Base-by-base conservation (phyloP, 2,888 invertebrate genomes). In the Meghimatium bilineatum region DNA sequence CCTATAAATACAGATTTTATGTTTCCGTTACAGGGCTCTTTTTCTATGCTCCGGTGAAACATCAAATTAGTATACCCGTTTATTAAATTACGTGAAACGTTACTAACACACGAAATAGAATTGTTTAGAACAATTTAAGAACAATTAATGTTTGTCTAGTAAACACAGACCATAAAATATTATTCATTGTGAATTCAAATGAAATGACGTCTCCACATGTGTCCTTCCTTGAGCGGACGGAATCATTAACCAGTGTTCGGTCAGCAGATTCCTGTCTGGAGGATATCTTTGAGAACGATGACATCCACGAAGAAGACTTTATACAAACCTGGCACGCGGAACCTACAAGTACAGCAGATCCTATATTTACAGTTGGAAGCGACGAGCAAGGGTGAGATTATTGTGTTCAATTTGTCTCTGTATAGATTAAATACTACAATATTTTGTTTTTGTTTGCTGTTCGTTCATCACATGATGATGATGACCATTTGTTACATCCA, bases 231-330 rank as follows among this genome's bases (percentile, higher is more conserved):
- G 78, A 38, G n/a, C 63, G 78, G 23, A 17, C 56, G 6, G 78
- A 60, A 20, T 78, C 78, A 10, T 3, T 78, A 14, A 12, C 29
- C n/a, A 78, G 78, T 44, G 8, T 63, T 26, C 63, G 26, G 56
- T 78, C 78, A 2, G 20, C 10, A 1, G 78, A 78, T 5, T 69
- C 79, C 23, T 63, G 56, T 49, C 23, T 79, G 79, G 67, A 79
- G 49, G 79, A 79, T 26, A 79, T 79, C 32, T 79, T 79, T 69
- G 79, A 66, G 10, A 79, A 79, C 34, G 79, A 79, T 44, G 79
- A 79, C 32, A 49, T 69, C 32, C 26, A 79, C 20, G 79, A 79
- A 29, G 69, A 79, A 14, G 79, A 79, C 32, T 79, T 75, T 17
- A 75, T 56, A 3, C 23, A 52, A 32, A 75, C 8, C 56, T 75